Base-by-base conservation (phyloP, 2,888 invertebrate species). In the Dasypogon diadema region DNA sequence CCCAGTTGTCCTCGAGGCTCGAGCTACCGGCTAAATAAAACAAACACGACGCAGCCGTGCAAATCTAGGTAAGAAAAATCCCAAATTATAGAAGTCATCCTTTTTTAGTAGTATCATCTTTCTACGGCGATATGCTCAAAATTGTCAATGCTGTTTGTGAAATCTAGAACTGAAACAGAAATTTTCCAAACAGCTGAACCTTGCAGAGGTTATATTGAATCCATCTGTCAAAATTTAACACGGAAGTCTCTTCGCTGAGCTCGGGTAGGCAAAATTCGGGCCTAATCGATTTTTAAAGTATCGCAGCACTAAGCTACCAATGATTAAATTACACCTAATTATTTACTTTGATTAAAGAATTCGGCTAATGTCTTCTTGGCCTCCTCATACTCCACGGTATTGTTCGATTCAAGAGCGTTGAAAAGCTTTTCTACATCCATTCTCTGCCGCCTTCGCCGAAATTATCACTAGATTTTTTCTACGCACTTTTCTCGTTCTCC, bases 271-370 rank as follows among this genome's bases (percentile, higher is more conserved):
- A 30, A 14, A 34, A 60, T 24, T 60, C 37, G 34, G 12, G 37
- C 5, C 37, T 24, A 48, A 68, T 68, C 65, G 65, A 68, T 68
- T 68, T 68, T 68, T 48, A 65, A 42, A n/a, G 22, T 12, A 42
- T n/a, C 12, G 16, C 63, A 37, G 37, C 21, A 30, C 30, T 21
- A 10, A 2, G 14, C 21, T n/a, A 34, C 12, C 37, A 56, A 56
- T 54, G 75, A 51, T 34, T 21, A 60, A 60, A 60, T 58, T 46
- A 74, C 56, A 76, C 75, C 73, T 75, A 68, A 70, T 24, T 48
- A 81, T 82, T 90, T 89, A 92, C 94, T 92, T 83, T 89, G 88
- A 83, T 88, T 89, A 84, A 93, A 92, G 81, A 91, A 89, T 83
- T 93, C 93, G 80, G 90, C 88, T 81, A 93, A 89, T 81, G 89